Conservation (phyloP, 2,797 vertebrate genomes). For the Helarctos malayanus region DNA sequence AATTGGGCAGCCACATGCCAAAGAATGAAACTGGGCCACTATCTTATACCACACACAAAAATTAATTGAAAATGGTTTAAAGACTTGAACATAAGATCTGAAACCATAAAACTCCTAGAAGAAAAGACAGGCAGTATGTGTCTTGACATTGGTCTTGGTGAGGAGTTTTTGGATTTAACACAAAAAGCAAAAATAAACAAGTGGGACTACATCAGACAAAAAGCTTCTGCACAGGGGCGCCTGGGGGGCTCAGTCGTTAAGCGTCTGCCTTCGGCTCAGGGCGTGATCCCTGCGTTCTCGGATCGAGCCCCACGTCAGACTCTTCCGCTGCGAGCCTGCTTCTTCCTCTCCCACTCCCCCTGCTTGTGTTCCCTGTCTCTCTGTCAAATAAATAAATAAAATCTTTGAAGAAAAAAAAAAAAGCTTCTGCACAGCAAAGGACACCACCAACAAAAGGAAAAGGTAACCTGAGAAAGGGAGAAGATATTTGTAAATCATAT, state of each 20-base stretch:
- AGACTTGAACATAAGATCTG: background rate
- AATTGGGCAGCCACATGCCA: background rate
- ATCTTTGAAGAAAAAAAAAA: background rate
- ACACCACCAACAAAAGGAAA: background rate
- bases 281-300: no score
- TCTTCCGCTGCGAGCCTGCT: no score
- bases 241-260: no score
- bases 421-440: background rate
- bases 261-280: no score
- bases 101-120: background rate
- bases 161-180: background rate
- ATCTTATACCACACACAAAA: background rate
- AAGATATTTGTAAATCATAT: background rate
- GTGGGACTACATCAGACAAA: background rate
- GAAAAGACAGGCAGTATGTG: background rate
- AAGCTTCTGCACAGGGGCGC: background rate
- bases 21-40: background rate
- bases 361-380: no score
- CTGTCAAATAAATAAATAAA: no score
- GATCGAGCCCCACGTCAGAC: no score
- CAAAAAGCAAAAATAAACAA: background rate
- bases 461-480: background rate
- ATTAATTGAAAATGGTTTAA: background rate
- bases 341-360: no score
- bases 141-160: background rate